Conservation (phyloP, 2,888 invertebrate species). For the Nemapogon koenigi region DNA sequence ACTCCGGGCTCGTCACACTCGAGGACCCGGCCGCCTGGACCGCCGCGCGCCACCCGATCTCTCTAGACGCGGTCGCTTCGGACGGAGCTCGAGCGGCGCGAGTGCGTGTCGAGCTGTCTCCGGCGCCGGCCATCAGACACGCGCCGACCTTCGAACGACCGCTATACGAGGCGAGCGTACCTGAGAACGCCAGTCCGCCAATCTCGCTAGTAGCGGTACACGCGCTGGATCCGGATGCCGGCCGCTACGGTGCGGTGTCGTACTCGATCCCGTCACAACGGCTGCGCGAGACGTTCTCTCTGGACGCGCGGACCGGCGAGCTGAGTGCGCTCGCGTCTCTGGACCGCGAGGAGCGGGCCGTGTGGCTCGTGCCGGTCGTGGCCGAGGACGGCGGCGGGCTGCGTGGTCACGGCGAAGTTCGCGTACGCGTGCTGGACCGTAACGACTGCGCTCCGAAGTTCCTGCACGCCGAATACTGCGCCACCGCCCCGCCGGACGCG, state of each 20-base stretch:
- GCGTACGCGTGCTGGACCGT: conserved; percentile 86
- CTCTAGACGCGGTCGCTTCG: conserved; percentile 90
- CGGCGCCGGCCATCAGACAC: conserved; percentile 79
- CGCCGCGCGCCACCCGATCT: conserved; percentile 28
- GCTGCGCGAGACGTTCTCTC: conserved; percentile 74
- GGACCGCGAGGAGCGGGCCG: conserved; percentile 73
- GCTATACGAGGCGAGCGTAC: conserved; percentile 78
- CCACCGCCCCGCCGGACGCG: conserved; percentile 75
- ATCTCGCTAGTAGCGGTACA: conserved; percentile 73
- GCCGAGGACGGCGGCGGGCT: conserved; percentile 85
- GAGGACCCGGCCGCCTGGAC: conserved; percentile 65
- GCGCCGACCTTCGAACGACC: conserved; percentile 81
- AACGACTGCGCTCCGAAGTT: conserved; percentile 89
- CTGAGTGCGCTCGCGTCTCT: conserved; percentile 72
- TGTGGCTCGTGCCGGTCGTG: conserved; percentile 72
- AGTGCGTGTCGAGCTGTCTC: conserved; percentile 79
- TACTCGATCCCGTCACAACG: conserved; percentile 82
- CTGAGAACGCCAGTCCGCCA: conserved; percentile 83
- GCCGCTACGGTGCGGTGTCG: conserved; percentile 74
- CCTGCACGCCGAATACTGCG: conserved; percentile 72
- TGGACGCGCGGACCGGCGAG: conserved; percentile 75
- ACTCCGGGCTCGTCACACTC: conserved; percentile 74
- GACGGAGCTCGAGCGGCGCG: conserved; percentile 95
- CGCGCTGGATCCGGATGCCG: conserved; percentile 85
- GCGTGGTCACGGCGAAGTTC: conserved; percentile 73